Evolutionary conservation across 2,113 vertebrate genomes (phyloP), one percentile per base, ranked within the genome.

Genomic region (Pollimyrus isidori): DNA sequence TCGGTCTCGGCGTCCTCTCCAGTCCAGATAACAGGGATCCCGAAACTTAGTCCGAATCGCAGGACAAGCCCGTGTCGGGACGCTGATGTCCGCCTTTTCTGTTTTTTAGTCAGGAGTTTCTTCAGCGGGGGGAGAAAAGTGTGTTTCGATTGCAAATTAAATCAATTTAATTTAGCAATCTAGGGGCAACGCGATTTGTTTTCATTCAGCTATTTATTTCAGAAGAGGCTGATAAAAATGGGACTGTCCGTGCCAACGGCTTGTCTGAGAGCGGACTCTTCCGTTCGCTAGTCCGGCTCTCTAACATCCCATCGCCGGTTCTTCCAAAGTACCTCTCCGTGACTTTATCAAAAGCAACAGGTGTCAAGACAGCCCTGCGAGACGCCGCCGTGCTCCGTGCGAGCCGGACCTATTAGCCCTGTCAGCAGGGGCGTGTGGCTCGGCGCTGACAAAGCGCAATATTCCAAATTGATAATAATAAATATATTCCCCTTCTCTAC

Each of bases 321-420:
- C n/a, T 86, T 58, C 89, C 48, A 86, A 11, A 58, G 56, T 86
- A 21, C 65, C 62, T 73, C 58, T 48, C 85, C n/a, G 19, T 45
- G 17, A 87, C 89, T 76, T 46, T 39, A 42, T 80, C 62, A 87
- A 87, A 90, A 82, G 89, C 88, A 89, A 91, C 91, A 92, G 91
- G 91, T 92, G 91, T 89, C 90, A 91, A 45, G n/a, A 26, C n/a
- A n/a, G n/a, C 58, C 58, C 23, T 26, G 58, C 9, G 7, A n/a
- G 62, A 30, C 26, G n/a, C 62, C n/a, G 62, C n/a, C 62, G 65
- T 90, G 83, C 49, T 53, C 49, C 69, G 88, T 23, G 48, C 21
- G 10, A 50, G 4, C 5, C 48, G 82, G 21, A 48, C 1, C 35
- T 7, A 7, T 1, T 19, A 15, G 73, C 35, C 2, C 5, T 42